Evolutionary conservation across 2,888 invertebrate genomes (phyloP), one percentile per base, ranked within the genome.

Genomic region (Latrodectus elegans): DNA sequence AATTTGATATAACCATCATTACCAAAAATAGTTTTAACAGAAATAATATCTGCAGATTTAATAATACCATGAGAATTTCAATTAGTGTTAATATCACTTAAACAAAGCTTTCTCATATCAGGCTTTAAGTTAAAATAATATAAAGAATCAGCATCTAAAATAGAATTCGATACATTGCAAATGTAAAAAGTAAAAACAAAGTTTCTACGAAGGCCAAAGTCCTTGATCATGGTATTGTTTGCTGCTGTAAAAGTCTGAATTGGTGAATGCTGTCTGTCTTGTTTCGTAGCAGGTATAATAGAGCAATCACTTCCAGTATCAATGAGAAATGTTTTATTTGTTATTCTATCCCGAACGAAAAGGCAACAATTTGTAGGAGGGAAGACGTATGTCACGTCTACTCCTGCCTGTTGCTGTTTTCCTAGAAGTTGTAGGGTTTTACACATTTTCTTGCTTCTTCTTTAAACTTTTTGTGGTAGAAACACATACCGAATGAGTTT

Each of bases 81-180:
- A 70, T 70, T 17, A 11, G 70, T 70, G 38, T 70, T 70, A 8
- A 15, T 14, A 38, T 70, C 38, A 70, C 26, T 22, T 38, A 70
- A 26, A 15, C 14, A 14, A 14, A 4, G 8, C 8, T 70, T 70
- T 38, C 70, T 38, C 38, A 70, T 22, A 70, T 70, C 38, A 70
- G 70, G 38, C 4, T 70, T 70, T 38, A 70, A 26, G 26, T 70
- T 70, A 70, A 79, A 79, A 38, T 79, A 9, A 12, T 55, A 71
- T n/a, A 53, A 71, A 22, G 55, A 70, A 15, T 70, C 52, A 49
- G 71, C 49, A 4, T 22, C 38, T 14, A 70, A 12, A 26, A 79
- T 79, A 51, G 76, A 14, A 26, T 26, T 68, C 14, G 70, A 38
- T 52, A 52, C 52, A 12, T 22, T 55, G 11, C 55, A 65, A 15